A percentile compares a stretch with the other conserved stretches of the same genome.
These are phyloP conservation scores for Ataeniobius toweri DNA, from an alignment of 2,797 vertebrate species.

Conservation along the genomic window DNA sequence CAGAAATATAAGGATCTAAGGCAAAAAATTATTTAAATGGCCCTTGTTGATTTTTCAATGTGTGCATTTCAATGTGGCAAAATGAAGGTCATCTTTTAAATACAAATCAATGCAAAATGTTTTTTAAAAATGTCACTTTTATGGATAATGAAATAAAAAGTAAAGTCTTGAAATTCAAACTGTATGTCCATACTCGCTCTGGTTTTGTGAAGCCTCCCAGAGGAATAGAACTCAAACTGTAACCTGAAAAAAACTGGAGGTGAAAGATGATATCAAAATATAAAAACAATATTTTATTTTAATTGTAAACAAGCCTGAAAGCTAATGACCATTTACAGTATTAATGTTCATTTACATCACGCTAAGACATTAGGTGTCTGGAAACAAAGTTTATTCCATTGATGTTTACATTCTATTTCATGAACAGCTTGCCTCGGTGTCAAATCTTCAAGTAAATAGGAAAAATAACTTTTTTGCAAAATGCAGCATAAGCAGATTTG, in stretches of 20 bases:
- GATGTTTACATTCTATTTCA: background rate
- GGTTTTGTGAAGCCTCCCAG: background rate
- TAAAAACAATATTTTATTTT: background rate
- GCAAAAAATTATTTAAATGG: too few relatives aligned
- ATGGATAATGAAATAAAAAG: background rate
- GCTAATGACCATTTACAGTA: background rate
- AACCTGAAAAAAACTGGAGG: too few relatives aligned
- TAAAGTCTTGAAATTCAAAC: background rate
- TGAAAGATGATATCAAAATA: too few relatives aligned
- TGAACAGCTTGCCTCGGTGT: background rate
- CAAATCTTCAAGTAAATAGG: background rate
- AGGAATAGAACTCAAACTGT: too few relatives aligned
- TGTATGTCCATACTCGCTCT: background rate
- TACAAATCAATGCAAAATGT: too few relatives aligned
- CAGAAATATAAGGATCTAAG: too few relatives aligned
- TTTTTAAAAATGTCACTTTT: background rate
- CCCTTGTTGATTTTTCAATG: too few relatives aligned
- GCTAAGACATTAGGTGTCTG: background rate
- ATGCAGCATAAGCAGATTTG: conserved; percentile 2
- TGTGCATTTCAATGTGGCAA: too few relatives aligned
- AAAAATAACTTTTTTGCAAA: background rate
- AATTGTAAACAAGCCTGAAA: background rate
- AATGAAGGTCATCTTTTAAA: too few relatives aligned
- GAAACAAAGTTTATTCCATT: background rate
- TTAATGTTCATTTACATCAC: background rate